phyloP scores from a whole-genome alignment of 2,113 vertebrate genomes.

The Osmerus mordax region DNA sequence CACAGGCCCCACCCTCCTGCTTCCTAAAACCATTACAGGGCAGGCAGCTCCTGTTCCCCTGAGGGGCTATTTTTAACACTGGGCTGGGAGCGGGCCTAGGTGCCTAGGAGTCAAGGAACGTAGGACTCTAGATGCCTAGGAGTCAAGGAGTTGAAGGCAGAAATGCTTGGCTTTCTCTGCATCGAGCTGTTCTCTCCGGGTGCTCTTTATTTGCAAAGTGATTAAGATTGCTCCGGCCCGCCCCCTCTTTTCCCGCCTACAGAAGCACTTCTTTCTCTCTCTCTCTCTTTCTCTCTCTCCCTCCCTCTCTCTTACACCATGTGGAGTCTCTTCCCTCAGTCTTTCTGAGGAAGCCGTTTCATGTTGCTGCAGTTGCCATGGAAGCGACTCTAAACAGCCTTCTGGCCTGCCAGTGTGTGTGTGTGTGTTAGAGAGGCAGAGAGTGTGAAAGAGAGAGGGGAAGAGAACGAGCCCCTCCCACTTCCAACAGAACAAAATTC shows the following conservation, averaged over 20 bases:
- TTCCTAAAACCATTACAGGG: slow-evolving; percentile 30
- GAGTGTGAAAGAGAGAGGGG: background rate
- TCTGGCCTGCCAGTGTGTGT: slow-evolving; percentile 4
- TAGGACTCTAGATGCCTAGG: too few species aligned
- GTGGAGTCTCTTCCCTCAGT: background rate
- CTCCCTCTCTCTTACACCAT: background rate
- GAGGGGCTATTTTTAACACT: slow-evolving; percentile 38
- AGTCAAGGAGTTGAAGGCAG: too few species aligned
- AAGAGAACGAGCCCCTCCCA: background rate
- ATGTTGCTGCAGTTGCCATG: slow-evolving; percentile 37
- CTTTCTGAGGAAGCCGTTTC: slow-evolving; percentile 20
- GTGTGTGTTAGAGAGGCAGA: background rate
- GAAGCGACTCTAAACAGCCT: slow-evolving; percentile 41
- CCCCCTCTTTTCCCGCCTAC: slow-evolving; percentile 33
- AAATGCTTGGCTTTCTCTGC: background rate
- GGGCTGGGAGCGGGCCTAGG: background rate
- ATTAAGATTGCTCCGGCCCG: slow-evolving; percentile 33
- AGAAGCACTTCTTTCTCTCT: slow-evolving; percentile 18
- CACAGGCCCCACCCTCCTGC: slow-evolving; percentile 13
- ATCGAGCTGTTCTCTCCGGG: slow-evolving; percentile 27
- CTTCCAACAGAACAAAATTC: slow-evolving; percentile 1
- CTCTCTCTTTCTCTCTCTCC: background rate
- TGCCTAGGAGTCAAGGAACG: too few species aligned
- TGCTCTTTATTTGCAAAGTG: slow-evolving; percentile 27
- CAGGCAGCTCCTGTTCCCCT: slow-evolving; percentile 8